Evolutionary conservation across 2,888 invertebrate genomes (phyloP).

Genomic region (Drosophila neoperkinsi): DNA sequence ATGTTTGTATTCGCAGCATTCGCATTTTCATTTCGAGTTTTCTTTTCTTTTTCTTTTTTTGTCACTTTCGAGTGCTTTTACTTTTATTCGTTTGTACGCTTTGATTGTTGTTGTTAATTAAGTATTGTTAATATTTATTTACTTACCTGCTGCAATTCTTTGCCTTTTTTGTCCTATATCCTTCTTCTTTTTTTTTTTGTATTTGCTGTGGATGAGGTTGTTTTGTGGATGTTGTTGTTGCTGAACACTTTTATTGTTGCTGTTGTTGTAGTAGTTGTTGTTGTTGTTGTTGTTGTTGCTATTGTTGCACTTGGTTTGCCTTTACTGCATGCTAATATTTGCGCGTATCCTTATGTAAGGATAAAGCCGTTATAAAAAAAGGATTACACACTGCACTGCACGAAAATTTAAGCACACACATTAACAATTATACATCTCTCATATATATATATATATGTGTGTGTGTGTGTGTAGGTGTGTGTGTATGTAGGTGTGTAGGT

Average conservation of each 20-base stretch:
- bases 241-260: constrained; percentile 58
- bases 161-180: constrained; percentile 29
- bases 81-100: neutral
- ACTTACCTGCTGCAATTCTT: constrained; percentile 40
- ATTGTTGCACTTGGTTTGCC: constrained; percentile 52
- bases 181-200: constrained; percentile 13
- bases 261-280: constrained; percentile 36
- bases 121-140: constrained; percentile 7
- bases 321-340: constrained; percentile 40
- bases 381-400: constrained; percentile 51
- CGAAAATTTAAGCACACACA: constrained; percentile 29
- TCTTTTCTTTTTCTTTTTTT: constrained; percentile 19
- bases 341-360: constrained; percentile 49
- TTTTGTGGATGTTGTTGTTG: constrained; percentile 37
- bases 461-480: neutral
- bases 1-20: constrained; percentile 51
- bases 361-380: constrained; percentile 55
- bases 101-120: constrained; percentile 21
- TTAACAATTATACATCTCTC: constrained; percentile 5
- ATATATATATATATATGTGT: neutral
- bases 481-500: neutral
- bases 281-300: constrained; percentile 42
- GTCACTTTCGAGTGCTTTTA: constrained; percentile 43
- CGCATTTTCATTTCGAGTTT: constrained; percentile 15
- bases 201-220: constrained; percentile 21